Conservation (phyloP, 2,113 vertebrate species). For the Hyla sarda region DNA sequence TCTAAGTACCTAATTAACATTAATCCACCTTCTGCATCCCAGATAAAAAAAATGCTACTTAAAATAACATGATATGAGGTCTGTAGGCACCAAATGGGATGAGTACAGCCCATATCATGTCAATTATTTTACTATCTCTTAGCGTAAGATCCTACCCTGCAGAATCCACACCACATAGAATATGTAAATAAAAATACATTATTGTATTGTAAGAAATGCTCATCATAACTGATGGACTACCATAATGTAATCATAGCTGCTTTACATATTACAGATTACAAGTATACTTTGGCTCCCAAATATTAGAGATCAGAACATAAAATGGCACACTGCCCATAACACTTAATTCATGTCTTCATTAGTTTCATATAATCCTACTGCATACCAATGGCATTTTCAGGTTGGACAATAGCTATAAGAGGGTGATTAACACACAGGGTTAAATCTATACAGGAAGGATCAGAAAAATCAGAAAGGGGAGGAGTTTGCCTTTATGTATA, state of each 20-base stretch:
- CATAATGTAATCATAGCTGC: conserved; percentile 19
- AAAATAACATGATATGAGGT: conserved; percentile 50
- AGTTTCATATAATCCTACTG: not conserved
- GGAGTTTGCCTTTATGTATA: too few relatives aligned
- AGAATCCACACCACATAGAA: conserved; percentile 75
- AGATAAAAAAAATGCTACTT: conserved; percentile 70
- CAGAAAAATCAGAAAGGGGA: too few relatives aligned
- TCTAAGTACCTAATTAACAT: conserved; percentile 79
- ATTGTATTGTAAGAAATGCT: conserved; percentile 40
- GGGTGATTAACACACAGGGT: too few relatives aligned
- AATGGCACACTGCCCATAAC: too few relatives aligned
- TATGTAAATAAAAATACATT: conserved; percentile 44
- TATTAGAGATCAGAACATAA: not conserved
- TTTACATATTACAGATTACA: conserved; percentile 36
- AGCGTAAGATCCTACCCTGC: conserved; percentile 76
- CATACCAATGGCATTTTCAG: not conserved
- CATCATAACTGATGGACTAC: conserved; percentile 35
- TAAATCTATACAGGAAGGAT: too few relatives aligned
- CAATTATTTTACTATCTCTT: conserved; percentile 67
- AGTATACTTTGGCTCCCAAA: conserved; percentile 3
- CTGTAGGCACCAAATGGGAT: conserved; percentile 63
- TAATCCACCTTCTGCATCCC: conserved; percentile 74
- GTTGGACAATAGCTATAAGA: too few relatives aligned
- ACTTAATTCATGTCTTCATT: too few relatives aligned
- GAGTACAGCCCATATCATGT: conserved; percentile 62